Evolutionary conservation across 2,888 invertebrate species (phyloP).

Genomic region (Tetropium fuscum): DNA sequence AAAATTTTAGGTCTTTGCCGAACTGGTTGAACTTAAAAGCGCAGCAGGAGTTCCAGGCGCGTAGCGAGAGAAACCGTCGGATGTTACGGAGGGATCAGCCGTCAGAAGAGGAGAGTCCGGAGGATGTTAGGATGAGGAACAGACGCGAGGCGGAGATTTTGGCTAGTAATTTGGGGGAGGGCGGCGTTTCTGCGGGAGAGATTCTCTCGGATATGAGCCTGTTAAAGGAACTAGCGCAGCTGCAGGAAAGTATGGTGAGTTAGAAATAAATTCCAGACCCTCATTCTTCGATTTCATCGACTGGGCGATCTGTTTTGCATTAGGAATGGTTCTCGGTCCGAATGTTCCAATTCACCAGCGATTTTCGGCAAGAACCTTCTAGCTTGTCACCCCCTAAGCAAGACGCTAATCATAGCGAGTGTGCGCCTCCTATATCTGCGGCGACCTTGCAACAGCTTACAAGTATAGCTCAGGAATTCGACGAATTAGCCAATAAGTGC

Average conservation of each 20-base stretch:
- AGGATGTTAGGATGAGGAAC: slow-evolving; percentile 83
- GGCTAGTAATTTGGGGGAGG: slow-evolving; percentile 88
- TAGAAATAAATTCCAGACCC: neutral
- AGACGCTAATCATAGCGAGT: slow-evolving; percentile 54
- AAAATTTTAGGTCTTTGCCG: slow-evolving; percentile 84
- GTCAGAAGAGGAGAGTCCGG: slow-evolving; percentile 81
- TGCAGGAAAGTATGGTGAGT: slow-evolving; percentile 91
- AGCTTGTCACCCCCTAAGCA: slow-evolving; percentile 62
- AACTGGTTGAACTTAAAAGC: slow-evolving; percentile 80
- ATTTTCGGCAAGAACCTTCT: slow-evolving; percentile 68
- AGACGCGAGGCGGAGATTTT: slow-evolving; percentile 93
- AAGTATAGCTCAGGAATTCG: slow-evolving; percentile 82
- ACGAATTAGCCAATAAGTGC: slow-evolving; percentile 91
- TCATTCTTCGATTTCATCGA: no score
- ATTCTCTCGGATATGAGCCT: slow-evolving; percentile 87
- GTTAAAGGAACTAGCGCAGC: slow-evolving; percentile 85
- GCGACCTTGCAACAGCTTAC: slow-evolving; percentile 74
- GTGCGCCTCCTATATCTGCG: slow-evolving; percentile 67
- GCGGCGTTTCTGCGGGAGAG: slow-evolving; percentile 85
- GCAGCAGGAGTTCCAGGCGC: slow-evolving; percentile 63
- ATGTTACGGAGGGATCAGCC: slow-evolving; percentile 66
- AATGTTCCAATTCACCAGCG: slow-evolving; percentile 72
- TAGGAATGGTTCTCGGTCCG: slow-evolving; percentile 85
- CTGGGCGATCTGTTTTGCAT: slow-evolving; percentile 32
- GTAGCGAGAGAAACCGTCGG: slow-evolving; percentile 59